These are phyloP conservation scores for Leptopilina drosophilae DNA, from an alignment of 2,888 invertebrate genomes.

Conservation along the genomic window DNA sequence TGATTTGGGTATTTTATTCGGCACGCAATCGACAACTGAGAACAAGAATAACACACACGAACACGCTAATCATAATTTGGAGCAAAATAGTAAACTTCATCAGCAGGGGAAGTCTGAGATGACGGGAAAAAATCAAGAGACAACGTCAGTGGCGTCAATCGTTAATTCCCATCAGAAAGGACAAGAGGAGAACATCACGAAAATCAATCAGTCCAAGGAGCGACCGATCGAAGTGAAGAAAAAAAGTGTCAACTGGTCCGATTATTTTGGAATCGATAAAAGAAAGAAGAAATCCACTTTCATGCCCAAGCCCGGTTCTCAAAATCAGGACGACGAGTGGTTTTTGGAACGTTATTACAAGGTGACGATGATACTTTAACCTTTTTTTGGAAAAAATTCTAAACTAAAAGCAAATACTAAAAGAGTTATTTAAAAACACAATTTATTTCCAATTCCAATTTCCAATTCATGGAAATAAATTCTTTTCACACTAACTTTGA, in stretches of 20 bases:
- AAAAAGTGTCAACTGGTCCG: slow-evolving; percentile 91
- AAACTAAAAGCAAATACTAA: too few relatives aligned
- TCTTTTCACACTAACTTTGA: slow-evolving; percentile 8
- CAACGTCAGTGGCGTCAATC: slow-evolving; percentile 46
- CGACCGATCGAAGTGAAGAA: slow-evolving; percentile 82
- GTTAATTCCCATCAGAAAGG: slow-evolving; percentile 55
- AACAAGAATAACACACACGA: slow-evolving; percentile 57
- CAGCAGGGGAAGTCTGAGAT: slow-evolving; percentile 34
- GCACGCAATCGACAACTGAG: slow-evolving; percentile 85
- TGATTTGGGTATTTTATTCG: slow-evolving; percentile 80
- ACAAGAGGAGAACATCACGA: slow-evolving; percentile 63
- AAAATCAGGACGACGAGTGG: slow-evolving; percentile 80
- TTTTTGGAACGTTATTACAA: slow-evolving; percentile 80
- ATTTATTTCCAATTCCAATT: too few relatives aligned
- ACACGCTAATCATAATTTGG: slow-evolving; percentile 53
- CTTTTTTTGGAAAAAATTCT: background rate
- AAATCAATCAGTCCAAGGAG: slow-evolving; percentile 66
- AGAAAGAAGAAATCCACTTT: slow-evolving; percentile 83
- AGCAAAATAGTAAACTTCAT: slow-evolving; percentile 45
- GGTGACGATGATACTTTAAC: too few relatives aligned
- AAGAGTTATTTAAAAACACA: too few relatives aligned
- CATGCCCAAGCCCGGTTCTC: slow-evolving; percentile 76
- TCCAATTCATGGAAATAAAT: slow-evolving; percentile 4
- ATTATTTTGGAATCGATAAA: slow-evolving; percentile 91
- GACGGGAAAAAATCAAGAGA: slow-evolving; percentile 43